Evolutionary conservation across 2,888 invertebrate genomes (phyloP).

Genomic region (Acleris holmiana): DNA sequence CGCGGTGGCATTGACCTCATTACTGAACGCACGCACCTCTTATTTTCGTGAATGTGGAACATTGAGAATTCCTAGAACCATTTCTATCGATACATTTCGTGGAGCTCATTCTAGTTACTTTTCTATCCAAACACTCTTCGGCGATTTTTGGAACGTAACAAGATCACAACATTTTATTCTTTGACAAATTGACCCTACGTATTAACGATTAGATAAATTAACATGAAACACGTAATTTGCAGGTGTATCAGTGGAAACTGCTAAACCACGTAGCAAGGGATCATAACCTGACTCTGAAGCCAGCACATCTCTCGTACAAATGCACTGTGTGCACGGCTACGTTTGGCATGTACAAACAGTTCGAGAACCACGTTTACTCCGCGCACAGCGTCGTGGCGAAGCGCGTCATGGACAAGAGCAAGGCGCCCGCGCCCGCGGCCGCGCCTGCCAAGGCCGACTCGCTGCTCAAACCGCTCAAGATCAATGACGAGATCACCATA

Average conservation of each 20-base stretch:
- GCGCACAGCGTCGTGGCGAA: constrained; percentile 96
- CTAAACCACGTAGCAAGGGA: constrained; percentile 96
- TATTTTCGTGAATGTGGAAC: no score
- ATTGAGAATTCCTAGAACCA: no score
- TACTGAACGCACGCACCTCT: no score
- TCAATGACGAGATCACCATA: constrained; percentile 95
- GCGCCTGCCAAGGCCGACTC: constrained; percentile 42
- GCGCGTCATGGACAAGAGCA: constrained; percentile 79
- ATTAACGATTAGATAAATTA: no score
- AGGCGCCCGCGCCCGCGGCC: constrained; percentile 46
- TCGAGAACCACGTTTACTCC: constrained; percentile 96
- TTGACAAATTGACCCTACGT: no score
- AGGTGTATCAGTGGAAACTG: constrained; percentile 97
- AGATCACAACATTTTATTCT: no score
- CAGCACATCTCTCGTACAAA: constrained; percentile 96
- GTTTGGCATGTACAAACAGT: constrained; percentile 97
- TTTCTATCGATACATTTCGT: no score
- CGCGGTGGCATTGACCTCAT: no score
- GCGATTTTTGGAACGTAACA: no score
- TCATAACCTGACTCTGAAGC: constrained; percentile 95
- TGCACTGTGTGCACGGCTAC: constrained; percentile 98
- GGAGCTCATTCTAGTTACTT: no score
- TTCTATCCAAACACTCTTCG: no score
- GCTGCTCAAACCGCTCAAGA: constrained; percentile 90
- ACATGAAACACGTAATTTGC: constrained; percentile 44